Conservation (phyloP, 2,113 vertebrate species). For the Paraplagusia blochii region DNA sequence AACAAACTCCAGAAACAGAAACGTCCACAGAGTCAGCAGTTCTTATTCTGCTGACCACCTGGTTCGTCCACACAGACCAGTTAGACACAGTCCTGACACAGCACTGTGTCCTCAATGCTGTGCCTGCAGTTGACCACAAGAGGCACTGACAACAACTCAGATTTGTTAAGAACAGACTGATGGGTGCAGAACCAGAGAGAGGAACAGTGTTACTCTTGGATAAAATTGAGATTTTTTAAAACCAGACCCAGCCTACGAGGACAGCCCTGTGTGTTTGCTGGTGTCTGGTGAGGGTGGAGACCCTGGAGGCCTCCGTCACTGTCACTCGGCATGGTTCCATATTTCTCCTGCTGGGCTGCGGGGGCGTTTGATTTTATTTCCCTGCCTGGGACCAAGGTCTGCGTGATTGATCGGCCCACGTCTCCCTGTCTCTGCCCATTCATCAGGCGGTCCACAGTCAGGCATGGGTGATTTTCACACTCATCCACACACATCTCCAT, state of each 20-base stretch:
- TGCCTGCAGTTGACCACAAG: too few species aligned
- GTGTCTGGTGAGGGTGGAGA: too few species aligned
- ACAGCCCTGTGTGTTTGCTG: too few species aligned
- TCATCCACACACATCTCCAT: slow-evolving; percentile 17
- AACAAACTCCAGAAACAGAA: slow-evolving; percentile 64
- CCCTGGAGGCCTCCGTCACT: slow-evolving; percentile 52
- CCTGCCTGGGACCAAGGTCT: slow-evolving; percentile 66
- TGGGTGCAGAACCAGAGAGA: not conserved
- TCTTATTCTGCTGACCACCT: slow-evolving; percentile 70
- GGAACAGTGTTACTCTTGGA: not conserved
- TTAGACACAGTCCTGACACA: slow-evolving; percentile 23
- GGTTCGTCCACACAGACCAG: slow-evolving; percentile 43
- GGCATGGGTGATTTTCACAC: slow-evolving; percentile 37
- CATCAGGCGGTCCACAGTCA: slow-evolving; percentile 51
- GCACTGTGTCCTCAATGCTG: too few species aligned
- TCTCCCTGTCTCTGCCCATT: slow-evolving; percentile 56
- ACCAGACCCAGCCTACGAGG: too few species aligned
- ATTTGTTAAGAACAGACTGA: not conserved
- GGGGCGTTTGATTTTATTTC: slow-evolving; percentile 71
- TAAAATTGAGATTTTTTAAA: too few species aligned
- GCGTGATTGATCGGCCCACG: slow-evolving; percentile 62
- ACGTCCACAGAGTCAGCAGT: slow-evolving; percentile 53
- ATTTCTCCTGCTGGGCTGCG: slow-evolving; percentile 64
- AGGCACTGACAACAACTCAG: too few species aligned
- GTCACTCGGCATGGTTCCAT: slow-evolving; percentile 61